Conservation (phyloP, 2,888 invertebrate genomes). For the Ophion obscuratus region DNA sequence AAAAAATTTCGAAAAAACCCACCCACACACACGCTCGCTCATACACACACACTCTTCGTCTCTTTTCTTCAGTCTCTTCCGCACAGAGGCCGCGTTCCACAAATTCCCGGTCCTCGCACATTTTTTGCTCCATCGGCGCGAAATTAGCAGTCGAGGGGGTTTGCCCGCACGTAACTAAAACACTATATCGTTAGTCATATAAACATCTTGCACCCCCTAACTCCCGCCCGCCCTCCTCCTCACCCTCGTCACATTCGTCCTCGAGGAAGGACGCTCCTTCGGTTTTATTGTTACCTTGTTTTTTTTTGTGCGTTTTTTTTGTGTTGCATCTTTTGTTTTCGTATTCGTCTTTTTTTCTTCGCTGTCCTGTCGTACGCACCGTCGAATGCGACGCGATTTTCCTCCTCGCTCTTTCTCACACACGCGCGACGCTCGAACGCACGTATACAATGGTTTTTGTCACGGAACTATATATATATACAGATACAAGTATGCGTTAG, state of each 20-base stretch:
- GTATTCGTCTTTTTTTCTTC: neutral
- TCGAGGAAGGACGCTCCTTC: conserved; percentile 16
- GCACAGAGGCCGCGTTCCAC: neutral
- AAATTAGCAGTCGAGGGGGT: conserved; percentile 68
- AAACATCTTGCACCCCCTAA: conserved; percentile 73
- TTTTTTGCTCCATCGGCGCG: conserved; percentile 30
- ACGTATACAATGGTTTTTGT: neutral
- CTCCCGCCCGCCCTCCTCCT: conserved; percentile 17
- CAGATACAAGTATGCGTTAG: neutral
- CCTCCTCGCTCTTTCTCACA: neutral
- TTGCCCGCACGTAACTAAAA: conserved; percentile 76
- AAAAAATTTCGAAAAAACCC: neutral
- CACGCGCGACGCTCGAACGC: neutral
- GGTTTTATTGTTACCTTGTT: conserved; percentile 11
- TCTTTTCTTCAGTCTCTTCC: neutral
- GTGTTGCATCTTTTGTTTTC: neutral
- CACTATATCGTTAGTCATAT: conserved; percentile 70
- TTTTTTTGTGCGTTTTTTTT: neutral
- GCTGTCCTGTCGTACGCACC: conserved; percentile 25
- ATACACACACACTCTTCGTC: neutral
- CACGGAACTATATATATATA: neutral
- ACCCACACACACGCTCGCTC: neutral
- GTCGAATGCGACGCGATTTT: neutral
- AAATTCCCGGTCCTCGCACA: neutral
- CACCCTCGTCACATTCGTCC: conserved; percentile 41